Evolutionary conservation across 1,140 invertebrate species (phyloP), one percentile per base, ranked within the genome.

Genomic region (Caenorhabditis elegans): DNA sequence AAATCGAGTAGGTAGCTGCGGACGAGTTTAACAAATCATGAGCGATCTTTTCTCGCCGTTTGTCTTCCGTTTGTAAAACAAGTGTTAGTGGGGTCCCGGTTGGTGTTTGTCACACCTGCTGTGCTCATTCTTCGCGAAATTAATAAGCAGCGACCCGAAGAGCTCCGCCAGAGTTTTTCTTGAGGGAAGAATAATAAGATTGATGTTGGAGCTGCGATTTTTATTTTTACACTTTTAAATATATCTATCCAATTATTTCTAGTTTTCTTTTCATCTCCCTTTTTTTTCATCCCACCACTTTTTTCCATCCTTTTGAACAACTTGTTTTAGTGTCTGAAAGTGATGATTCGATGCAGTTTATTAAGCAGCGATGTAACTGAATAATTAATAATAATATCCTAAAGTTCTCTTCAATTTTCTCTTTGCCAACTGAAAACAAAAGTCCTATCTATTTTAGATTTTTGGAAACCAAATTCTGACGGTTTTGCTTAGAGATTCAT

Each of bases 41-140:
- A 70, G 60, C 60, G 60, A 70, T 70, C 60, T 70, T 70, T 43
- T 70, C 60, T 43, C 34, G 34, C 60, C 60, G 60, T 70, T 39
- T 70, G 60, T 70, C 60, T 70, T 70, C 60, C 31, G 60, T 39
- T 70, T 70, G 60, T 70, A 70, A 70, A 70, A 70, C 60, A 70
- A 70, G 60, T 70, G 60, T 70, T 39, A 70, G 60, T 2, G 8
- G 4, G 13, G 26, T 8, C 34, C n/a, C 53, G 34, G 26, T 43
- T 70, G 60, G 60, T 70, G 60, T 39, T 70, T 39, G 60, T 39
- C 34, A 70, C 60, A 70, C 60, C 60, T 39, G 60, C 43, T 70
- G 60, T 43, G 60, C 34, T 43, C 26, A 39, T 70, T 70, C 34
- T 70, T 31, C 55, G 55, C 10, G 24, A 70, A 70, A 70, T 70